Evolutionary conservation across 2,113 vertebrate genomes (phyloP).

Genomic region (Erythrocercus mccallii): DNA sequence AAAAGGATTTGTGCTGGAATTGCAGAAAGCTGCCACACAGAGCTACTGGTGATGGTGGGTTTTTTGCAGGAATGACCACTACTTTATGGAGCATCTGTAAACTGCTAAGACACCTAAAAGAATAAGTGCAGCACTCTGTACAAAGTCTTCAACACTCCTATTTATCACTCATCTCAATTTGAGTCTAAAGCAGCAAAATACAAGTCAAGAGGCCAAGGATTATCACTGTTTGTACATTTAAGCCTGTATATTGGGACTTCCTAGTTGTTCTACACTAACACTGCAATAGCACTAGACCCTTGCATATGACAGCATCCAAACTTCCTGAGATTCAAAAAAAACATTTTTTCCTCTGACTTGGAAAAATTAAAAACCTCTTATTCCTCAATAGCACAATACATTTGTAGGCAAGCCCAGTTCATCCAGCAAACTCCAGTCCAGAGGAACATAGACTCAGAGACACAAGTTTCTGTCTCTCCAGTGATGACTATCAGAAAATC

Average conservation of each 20-base stretch:
- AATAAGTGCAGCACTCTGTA: background rate
- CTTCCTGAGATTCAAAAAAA: background rate
- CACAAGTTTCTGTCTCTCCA: background rate
- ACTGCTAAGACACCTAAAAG: background rate
- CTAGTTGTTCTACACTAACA: background rate
- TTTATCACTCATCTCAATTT: background rate
- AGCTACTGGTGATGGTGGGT: rapidly evolving
- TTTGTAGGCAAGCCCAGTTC: background rate
- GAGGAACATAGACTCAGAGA: background rate
- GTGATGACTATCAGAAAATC: background rate
- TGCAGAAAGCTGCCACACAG: background rate
- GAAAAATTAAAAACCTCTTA: background rate
- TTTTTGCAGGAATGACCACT: background rate
- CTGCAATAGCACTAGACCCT: background rate
- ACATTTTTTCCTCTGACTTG: background rate
- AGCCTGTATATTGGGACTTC: background rate
- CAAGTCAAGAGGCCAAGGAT: background rate
- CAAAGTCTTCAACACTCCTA: background rate
- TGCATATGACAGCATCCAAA: background rate
- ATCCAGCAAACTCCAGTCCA: background rate
- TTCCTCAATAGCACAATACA: background rate
- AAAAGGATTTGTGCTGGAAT: background rate
- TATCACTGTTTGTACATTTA: background rate
- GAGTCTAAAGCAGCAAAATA: background rate
- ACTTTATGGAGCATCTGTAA: background rate